Evolutionary conservation across 2,888 invertebrate species (phyloP), one percentile per base, ranked within the genome.

Genomic region (Sinohyriopsis cumingii): DNA sequence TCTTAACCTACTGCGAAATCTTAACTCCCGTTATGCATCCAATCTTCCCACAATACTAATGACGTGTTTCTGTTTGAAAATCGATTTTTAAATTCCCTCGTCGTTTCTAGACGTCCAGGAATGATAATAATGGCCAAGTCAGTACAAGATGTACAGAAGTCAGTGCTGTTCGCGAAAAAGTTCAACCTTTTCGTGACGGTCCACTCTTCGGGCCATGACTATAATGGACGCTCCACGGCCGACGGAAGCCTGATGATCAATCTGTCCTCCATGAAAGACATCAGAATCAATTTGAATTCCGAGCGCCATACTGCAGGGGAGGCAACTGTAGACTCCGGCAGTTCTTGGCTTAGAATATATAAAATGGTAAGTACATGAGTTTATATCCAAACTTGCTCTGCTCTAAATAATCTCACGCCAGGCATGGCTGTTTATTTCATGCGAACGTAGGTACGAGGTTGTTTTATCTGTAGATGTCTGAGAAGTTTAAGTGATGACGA

Each of bases 161-260:
- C 63, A 18, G 53, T 80, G 6, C 19, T 62, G 5, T 78, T 76
- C 54, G 79, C 76, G 54, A 57, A 68, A n/a, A 45, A 65, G 66
- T 61, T 67, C 33, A 68, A 73, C 25, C 22, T 76, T 1, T 12
- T 56, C 18, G 59, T 78, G 18, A 57, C 68, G 20, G 64, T 78
- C 15, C 65, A 68, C 12, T 73, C 78, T 5, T 75, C 75, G 3
- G 76, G 78, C 0, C 78, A 80, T 55, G 73, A 74, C 28, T 78
- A 63, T 61, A 70, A 68, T 33, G 79, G 79, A 9, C 70, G 79
- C 15, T 76, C 73, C 19, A 72, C 79, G 4, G 75, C 68, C 24
- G 69, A 76, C 61, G 76, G 75, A 20, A 33, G 63, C 62, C 55
- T 75, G 15, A 60, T 67, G 64, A 72, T 77, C 28, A 63, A 73